Conservation (phyloP, 2,113 vertebrate genomes). For the Bagarius yarrelli region DNA sequence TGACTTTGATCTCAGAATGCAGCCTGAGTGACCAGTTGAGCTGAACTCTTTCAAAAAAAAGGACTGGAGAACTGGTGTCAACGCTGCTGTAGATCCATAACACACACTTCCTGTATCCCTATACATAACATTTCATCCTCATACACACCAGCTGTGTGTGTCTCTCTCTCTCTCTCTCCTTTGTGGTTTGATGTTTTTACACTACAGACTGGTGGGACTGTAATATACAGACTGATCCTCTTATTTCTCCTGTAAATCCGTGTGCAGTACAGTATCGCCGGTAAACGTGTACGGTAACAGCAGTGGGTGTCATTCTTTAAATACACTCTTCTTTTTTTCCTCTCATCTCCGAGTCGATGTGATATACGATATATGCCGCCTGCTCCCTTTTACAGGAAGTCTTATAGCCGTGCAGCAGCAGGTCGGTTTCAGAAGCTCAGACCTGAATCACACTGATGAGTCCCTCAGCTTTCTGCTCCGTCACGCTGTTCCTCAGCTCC, state of each 20-base stretch:
- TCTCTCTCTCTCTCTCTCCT: slow-evolving; percentile 74
- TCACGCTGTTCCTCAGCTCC: not conserved
- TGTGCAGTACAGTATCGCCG: slow-evolving; percentile 92
- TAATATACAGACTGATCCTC: slow-evolving; percentile 92
- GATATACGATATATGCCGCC: not conserved
- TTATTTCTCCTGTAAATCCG: slow-evolving; percentile 98
- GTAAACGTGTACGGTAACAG: slow-evolving; percentile 98
- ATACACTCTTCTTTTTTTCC: slow-evolving; percentile 87
- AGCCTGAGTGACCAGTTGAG: not conserved
- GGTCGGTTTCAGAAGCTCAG: not conserved
- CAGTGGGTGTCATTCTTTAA: slow-evolving; percentile 96
- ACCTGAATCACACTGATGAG: slow-evolving; percentile 7
- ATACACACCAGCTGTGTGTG: slow-evolving; percentile 32
- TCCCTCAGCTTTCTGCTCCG: not conserved
- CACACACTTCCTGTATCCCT: slow-evolving; percentile 23
- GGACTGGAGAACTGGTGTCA: slow-evolving; percentile 1
- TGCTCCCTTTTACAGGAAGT: not conserved
- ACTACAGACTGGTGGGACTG: slow-evolving; percentile 80
- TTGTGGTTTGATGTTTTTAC: slow-evolving; percentile 88
- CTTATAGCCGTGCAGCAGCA: not conserved
- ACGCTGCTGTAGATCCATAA: not conserved
- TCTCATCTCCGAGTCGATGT: no score
- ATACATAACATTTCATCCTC: slow-evolving; percentile 40
- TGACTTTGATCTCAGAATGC: not conserved
- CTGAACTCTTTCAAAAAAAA: not conserved